A percentile compares a stretch with the other conserved stretches of the same genome.
Evolutionary conservation across 2,797 vertebrate species (phyloP).

Genomic region (Sebastiscus albofasciatus): DNA sequence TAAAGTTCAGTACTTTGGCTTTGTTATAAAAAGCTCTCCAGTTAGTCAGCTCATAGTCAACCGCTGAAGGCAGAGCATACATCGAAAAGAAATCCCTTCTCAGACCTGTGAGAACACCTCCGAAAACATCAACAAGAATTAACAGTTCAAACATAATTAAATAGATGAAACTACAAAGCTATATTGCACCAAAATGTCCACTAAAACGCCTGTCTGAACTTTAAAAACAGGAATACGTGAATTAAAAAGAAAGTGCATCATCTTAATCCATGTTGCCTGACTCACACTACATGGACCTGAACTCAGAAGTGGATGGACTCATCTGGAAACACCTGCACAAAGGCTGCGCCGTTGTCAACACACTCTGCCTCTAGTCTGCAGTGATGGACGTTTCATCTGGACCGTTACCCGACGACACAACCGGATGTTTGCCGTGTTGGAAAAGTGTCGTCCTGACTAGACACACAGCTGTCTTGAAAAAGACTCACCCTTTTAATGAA

Average conservation of each 20-base stretch:
- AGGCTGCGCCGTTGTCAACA: not conserved
- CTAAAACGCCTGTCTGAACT: not conserved
- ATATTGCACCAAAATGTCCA: constrained; percentile 33
- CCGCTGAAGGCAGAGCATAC: not conserved
- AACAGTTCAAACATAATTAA: not conserved
- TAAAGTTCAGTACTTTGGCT: constrained; percentile 43
- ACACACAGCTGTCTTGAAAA: not conserved
- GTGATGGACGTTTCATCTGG: not conserved
- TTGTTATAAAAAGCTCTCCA: constrained; percentile 4
- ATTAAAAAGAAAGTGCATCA: not conserved
- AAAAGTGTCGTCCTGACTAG: not conserved
- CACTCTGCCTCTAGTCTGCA: constrained; percentile 4
- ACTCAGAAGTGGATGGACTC: not conserved
- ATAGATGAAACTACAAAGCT: not conserved
- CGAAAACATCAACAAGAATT: not conserved
- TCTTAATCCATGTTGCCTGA: not conserved
- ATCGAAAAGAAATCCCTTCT: not conserved
- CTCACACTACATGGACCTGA: not conserved
- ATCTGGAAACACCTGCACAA: not conserved
- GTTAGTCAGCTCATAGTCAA: not conserved
- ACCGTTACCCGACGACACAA: not conserved
- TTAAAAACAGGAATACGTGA: not conserved
- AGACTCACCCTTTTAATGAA: not conserved
- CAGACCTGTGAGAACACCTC: constrained; percentile 16
- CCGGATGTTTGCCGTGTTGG: not conserved